These are phyloP conservation scores for Planiliza haematocheilus DNA, from an alignment of 2,113 vertebrate species.

Conservation along the genomic window DNA sequence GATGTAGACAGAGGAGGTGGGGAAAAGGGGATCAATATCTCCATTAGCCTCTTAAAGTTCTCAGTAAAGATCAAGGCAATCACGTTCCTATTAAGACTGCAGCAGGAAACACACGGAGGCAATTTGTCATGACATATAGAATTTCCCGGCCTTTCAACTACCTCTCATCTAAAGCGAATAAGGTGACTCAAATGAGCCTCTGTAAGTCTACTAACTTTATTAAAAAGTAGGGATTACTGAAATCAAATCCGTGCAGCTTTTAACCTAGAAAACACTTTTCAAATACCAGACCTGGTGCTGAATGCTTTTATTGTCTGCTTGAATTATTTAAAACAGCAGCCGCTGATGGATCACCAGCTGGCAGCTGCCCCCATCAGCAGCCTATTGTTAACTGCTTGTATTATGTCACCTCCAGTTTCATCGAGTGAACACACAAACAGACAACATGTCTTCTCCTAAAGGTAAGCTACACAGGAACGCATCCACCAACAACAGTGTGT, in stretches of 20 bases:
- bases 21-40: slow-evolving; percentile 54
- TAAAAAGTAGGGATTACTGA: slow-evolving; percentile 38
- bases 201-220: slow-evolving; percentile 14
- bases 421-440: slow-evolving; percentile 49
- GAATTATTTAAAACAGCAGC: slow-evolving; percentile 10
- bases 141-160: slow-evolving; percentile 54
- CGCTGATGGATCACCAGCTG: slow-evolving; percentile 5
- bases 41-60: slow-evolving; percentile 64
- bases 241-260: slow-evolving; percentile 40
- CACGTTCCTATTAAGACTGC: slow-evolving; percentile 33
- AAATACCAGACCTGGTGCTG: background rate
- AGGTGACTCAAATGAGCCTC: slow-evolving; percentile 35
- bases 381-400: slow-evolving; percentile 37
- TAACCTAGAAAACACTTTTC: background rate
- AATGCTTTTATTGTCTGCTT: background rate
- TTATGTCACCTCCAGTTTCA: slow-evolving; percentile 54
- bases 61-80: slow-evolving; percentile 54
- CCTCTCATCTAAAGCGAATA: slow-evolving; percentile 50
- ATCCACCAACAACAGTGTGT: background rate
- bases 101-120: slow-evolving; percentile 25
- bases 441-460: slow-evolving; percentile 76
- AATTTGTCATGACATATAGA: slow-evolving; percentile 55
- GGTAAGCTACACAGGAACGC: slow-evolving; percentile 58
- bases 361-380: background rate
- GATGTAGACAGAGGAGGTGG: slow-evolving; percentile 11